Evolutionary conservation across 2,888 invertebrate genomes (phyloP).

Genomic region (Laspeyria flexula): DNA sequence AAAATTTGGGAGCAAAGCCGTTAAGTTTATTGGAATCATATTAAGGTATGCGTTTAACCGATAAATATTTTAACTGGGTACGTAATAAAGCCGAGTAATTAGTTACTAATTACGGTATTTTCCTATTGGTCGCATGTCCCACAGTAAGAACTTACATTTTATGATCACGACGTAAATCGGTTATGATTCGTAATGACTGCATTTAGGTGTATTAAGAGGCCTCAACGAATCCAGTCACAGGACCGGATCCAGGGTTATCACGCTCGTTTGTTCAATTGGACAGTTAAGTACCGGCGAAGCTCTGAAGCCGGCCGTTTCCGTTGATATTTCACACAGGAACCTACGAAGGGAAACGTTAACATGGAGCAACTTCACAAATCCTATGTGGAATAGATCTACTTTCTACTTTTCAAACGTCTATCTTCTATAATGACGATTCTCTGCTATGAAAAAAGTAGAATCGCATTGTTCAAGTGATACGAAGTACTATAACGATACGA

Average conservation of each 20-base stretch:
- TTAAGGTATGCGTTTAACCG: neutral
- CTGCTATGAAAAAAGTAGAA: too few relatives aligned
- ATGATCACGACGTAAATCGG: slow-evolving; percentile 32
- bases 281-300: slow-evolving; percentile 68
- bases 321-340: slow-evolving; percentile 71
- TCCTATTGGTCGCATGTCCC: neutral
- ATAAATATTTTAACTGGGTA: neutral
- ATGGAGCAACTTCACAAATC: slow-evolving; percentile 30
- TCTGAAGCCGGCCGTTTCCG: slow-evolving; percentile 72
- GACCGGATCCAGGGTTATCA: slow-evolving; percentile 79
- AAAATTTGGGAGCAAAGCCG: slow-evolving; percentile 41
- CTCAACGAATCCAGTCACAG: slow-evolving; percentile 63
- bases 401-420: too few relatives aligned
- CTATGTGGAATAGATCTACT: slow-evolving; percentile 10
- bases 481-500: too few relatives aligned
- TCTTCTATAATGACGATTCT: too few relatives aligned
- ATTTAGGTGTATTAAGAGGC: slow-evolving; percentile 51
- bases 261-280: slow-evolving; percentile 80
- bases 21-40: neutral
- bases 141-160: neutral
- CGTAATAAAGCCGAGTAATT: neutral
- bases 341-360: slow-evolving; percentile 26
- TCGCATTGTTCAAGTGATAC: too few relatives aligned
- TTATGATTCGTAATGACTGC: slow-evolving; percentile 38
- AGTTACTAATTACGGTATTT: neutral